A percentile compares a stretch with the other conserved stretches of the same genome.
These are phyloP conservation scores for Venusia cambrica DNA, from an alignment of 2,888 invertebrate genomes.

Conservation along the genomic window DNA sequence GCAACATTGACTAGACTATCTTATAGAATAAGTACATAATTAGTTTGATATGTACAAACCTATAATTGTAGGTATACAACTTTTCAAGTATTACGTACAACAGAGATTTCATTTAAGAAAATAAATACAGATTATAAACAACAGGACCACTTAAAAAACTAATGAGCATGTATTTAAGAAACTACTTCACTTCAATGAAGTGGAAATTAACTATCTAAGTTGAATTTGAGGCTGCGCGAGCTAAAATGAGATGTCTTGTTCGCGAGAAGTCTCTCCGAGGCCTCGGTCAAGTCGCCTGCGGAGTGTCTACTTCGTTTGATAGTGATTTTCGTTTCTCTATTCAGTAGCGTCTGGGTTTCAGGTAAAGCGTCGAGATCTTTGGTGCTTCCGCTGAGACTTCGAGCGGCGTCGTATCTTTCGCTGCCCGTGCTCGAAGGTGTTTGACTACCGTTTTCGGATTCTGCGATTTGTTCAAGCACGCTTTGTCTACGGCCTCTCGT, in stretches of 20 bases:
- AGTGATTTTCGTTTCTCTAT: slow-evolving; percentile 52
- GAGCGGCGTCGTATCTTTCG: slow-evolving; percentile 53
- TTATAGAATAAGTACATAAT: slow-evolving; percentile 16
- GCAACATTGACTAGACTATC: slow-evolving; percentile 28
- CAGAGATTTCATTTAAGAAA: slow-evolving; percentile 1
- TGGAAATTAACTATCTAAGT: slow-evolving; percentile 69
- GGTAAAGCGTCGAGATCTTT: slow-evolving; percentile 52
- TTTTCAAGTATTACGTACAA: no score
- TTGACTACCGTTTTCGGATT: slow-evolving; percentile 69
- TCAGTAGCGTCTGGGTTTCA: slow-evolving; percentile 59
- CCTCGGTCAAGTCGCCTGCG: slow-evolving; percentile 84
- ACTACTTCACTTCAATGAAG: slow-evolving; percentile 42
- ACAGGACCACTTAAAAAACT: slow-evolving; percentile 31
- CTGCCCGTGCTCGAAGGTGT: slow-evolving; percentile 69
- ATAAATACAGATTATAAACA: slow-evolving; percentile 18
- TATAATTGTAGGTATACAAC: no score
- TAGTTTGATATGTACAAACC: slow-evolving; percentile 32
- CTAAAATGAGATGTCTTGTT: slow-evolving; percentile 80
- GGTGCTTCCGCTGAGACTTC: slow-evolving; percentile 58
- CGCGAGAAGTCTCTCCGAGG: slow-evolving; percentile 78
- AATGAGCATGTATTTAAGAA: slow-evolving; percentile 55
- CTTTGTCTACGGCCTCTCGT: slow-evolving; percentile 61
- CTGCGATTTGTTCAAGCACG: slow-evolving; percentile 68
- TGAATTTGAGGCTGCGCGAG: slow-evolving; percentile 83
- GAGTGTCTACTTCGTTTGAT: slow-evolving; percentile 83